Evolutionary conservation across 2,113 vertebrate genomes (phyloP).

Genomic region (Nibea coibor): DNA sequence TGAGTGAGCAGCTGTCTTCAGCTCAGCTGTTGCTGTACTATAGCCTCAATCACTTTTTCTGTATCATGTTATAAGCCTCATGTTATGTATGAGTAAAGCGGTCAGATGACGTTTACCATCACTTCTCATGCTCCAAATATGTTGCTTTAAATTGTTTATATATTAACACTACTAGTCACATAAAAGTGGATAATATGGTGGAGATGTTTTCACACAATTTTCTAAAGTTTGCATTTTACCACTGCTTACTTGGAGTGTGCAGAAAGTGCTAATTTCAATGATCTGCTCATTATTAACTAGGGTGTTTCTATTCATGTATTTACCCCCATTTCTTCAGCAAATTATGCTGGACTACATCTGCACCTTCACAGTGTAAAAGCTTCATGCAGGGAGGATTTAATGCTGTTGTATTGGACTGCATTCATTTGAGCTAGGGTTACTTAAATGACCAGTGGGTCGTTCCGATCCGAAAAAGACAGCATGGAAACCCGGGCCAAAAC

Average conservation of each 20-base stretch:
- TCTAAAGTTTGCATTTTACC: neutral
- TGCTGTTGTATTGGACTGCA: neutral
- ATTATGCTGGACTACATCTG: too few species aligned
- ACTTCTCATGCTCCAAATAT: neutral
- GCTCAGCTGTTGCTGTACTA: slow-evolving; percentile 11
- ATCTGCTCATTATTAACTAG: neutral
- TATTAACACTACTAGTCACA: neutral
- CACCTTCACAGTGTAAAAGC: too few species aligned
- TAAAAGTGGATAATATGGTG: neutral
- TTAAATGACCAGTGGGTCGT: neutral
- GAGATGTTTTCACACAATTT: too few species aligned
- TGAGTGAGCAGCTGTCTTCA: slow-evolving; percentile 33
- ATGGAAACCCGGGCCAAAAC: too few species aligned
- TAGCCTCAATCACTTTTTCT: slow-evolving; percentile 9
- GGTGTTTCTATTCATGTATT: neutral
- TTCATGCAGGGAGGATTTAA: neutral
- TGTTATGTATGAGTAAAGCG: slow-evolving; percentile 20
- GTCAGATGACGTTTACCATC: neutral
- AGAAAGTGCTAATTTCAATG: neutral
- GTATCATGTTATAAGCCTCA: slow-evolving; percentile 25
- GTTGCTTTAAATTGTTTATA: neutral
- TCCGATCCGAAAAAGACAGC: too few species aligned
- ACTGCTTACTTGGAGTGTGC: neutral
- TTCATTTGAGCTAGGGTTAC: neutral
- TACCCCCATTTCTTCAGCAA: neutral